A percentile compares a stretch with the other conserved stretches of the same genome.
Conservation (phyloP, 2,888 invertebrate genomes). For the Melieria picta region DNA sequence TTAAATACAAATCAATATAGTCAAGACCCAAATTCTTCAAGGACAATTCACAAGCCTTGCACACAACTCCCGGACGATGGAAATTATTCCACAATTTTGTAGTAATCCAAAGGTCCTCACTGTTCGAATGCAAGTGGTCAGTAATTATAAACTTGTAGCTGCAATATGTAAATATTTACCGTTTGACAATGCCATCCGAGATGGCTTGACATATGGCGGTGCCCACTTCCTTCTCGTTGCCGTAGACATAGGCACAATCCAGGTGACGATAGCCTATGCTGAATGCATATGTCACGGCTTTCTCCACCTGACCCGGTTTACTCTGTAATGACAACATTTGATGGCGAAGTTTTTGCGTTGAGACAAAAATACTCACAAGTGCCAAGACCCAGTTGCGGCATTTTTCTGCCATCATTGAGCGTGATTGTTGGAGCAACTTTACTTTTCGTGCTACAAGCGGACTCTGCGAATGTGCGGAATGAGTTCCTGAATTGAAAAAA, state of each 20-base stretch:
- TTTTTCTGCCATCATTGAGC: conserved; percentile 71
- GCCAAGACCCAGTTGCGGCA: conserved; percentile 78
- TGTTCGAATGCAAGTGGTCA: conserved; percentile 29
- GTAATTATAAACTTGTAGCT: neutral
- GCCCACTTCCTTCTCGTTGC: conserved; percentile 80
- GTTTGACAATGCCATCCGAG: conserved; percentile 73
- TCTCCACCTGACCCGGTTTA: conserved; percentile 71
- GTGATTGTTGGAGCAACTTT: no score
- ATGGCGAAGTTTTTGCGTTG: no score
- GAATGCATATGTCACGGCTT: conserved; percentile 79
- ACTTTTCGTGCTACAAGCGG: no score
- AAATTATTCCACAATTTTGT: conserved; percentile 91
- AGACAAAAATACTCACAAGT: conserved; percentile 70
- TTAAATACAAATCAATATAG: conserved; percentile 87
- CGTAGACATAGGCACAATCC: conserved; percentile 78
- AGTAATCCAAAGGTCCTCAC: conserved; percentile 76
- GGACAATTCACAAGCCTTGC: conserved; percentile 73
- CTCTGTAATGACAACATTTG: conserved; percentile 60
- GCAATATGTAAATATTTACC: conserved; percentile 61
- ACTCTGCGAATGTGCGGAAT: no score
- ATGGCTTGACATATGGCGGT: conserved; percentile 73
- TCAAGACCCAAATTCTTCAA: conserved; percentile 76
- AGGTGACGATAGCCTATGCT: conserved; percentile 82
- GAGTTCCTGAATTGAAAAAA: no score
- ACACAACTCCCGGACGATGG: conserved; percentile 81